A percentile compares a stretch with the other conserved stretches of the same genome.
These are phyloP conservation scores for Camponotus fellah DNA, from an alignment of 2,888 invertebrate genomes.

Conservation along the genomic window DNA sequence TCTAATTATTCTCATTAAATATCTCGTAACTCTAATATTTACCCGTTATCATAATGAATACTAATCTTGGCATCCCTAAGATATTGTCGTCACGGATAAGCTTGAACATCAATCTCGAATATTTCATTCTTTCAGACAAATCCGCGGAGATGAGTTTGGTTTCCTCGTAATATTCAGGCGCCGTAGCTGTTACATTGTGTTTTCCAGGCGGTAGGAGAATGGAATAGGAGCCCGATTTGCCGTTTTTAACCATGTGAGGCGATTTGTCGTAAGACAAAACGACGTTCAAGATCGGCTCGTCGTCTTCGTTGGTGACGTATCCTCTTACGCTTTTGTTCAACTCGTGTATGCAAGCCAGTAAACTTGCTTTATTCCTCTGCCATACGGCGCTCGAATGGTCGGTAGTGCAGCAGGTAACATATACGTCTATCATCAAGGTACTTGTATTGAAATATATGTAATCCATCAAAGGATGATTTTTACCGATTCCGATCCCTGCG, in stretches of 20 bases:
- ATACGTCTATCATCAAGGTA: constrained; percentile 82
- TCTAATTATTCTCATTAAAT: not conserved
- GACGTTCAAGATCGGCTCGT: constrained; percentile 80
- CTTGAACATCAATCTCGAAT: constrained; percentile 88
- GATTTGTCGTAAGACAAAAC: constrained; percentile 80
- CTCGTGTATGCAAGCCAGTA: constrained; percentile 78
- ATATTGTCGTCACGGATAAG: constrained; percentile 90
- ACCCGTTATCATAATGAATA: constrained; percentile 92
- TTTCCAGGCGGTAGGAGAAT: constrained; percentile 83
- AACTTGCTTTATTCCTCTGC: constrained; percentile 79
- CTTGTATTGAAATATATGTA: constrained; percentile 82
- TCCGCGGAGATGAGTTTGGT: constrained; percentile 87
- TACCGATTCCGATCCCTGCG: constrained; percentile 72
- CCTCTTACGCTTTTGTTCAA: constrained; percentile 80
- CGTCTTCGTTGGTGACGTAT: constrained; percentile 78
- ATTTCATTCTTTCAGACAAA: constrained; percentile 69
- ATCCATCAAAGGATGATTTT: constrained; percentile 79
- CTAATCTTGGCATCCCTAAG: constrained; percentile 91
- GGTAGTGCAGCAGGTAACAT: constrained; percentile 82
- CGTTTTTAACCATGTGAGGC: constrained; percentile 76
- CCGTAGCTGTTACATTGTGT: constrained; percentile 87
- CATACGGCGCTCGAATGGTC: constrained; percentile 78
- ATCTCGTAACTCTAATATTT: constrained; percentile 65
- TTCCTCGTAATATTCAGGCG: constrained; percentile 88
- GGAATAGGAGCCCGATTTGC: constrained; percentile 82